A percentile compares a stretch with the other conserved stretches of the same genome.
These are phyloP conservation scores for Narcine bancroftii DNA, from an alignment of 2,113 vertebrate genomes.

Conservation along the genomic window DNA sequence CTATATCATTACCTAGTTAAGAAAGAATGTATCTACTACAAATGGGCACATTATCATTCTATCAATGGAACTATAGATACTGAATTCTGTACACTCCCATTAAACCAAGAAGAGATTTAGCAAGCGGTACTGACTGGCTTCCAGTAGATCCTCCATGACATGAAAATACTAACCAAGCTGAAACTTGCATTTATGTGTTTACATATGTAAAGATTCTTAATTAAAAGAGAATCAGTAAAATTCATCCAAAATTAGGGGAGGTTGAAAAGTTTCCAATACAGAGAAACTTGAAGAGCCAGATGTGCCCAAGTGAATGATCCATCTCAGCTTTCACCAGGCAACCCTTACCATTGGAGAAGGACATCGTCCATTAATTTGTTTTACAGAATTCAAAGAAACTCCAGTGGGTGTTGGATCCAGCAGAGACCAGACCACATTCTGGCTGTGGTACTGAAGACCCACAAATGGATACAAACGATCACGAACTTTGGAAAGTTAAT, in stretches of 20 bases:
- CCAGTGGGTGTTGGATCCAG: too few relatives aligned
- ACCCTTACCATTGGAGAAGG: too few relatives aligned
- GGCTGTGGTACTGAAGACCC: too few relatives aligned
- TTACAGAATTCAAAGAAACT: too few relatives aligned
- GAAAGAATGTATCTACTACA: not conserved
- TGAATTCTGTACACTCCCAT: not conserved
- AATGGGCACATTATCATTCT: not conserved
- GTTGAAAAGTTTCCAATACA: not conserved
- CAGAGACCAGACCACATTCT: too few relatives aligned
- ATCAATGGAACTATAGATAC: not conserved
- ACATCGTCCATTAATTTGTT: too few relatives aligned
- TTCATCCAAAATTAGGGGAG: not conserved
- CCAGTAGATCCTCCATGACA: not conserved
- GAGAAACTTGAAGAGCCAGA: too few relatives aligned
- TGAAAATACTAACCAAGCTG: not conserved
- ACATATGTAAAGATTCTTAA: not conserved
- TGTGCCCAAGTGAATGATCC: too few relatives aligned
- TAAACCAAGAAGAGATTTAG: constrained; percentile 23
- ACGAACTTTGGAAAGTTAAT: too few relatives aligned
- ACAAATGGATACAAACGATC: too few relatives aligned
- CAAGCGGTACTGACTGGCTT: not conserved
- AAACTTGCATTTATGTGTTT: not conserved
- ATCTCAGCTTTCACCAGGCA: too few relatives aligned
- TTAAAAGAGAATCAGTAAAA: too few relatives aligned
- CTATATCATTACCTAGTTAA: constrained; percentile 25